These are phyloP conservation scores for Pyrrhosoma nymphula DNA, from an alignment of 2,888 invertebrate species.

Conservation along the genomic window DNA sequence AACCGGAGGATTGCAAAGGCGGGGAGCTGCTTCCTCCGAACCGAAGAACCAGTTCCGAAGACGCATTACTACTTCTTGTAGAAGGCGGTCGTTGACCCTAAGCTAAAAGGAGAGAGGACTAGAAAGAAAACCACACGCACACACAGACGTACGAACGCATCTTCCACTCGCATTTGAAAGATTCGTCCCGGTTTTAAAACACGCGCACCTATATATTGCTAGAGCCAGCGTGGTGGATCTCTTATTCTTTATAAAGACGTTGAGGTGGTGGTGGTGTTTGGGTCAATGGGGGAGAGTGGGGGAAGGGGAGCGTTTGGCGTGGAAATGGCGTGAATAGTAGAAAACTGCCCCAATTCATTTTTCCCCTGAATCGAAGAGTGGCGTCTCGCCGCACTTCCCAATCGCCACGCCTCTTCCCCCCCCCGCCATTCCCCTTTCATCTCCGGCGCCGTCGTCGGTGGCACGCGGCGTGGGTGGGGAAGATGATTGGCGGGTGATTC, in stretches of 20 bases:
- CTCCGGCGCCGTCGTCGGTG: too few species aligned
- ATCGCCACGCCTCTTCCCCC: neutral
- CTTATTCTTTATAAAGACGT: neutral
- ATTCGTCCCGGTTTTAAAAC: neutral
- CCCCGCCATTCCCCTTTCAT: too few species aligned
- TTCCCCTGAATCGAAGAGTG: neutral
- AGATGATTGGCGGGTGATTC: too few species aligned
- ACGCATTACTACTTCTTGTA: constrained; percentile 12
- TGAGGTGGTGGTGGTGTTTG: neutral
- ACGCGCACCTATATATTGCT: neutral
- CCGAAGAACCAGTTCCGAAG: neutral
- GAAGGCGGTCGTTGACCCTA: constrained; percentile 23
- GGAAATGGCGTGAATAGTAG: neutral
- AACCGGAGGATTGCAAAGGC: neutral
- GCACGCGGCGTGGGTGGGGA: too few species aligned
- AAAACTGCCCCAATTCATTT: neutral
- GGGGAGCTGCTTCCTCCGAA: neutral
- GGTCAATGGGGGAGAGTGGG: neutral
- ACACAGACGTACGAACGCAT: neutral
- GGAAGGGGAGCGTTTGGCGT: neutral
- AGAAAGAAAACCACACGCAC: neutral
- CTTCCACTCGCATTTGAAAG: neutral
- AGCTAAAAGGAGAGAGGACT: neutral
- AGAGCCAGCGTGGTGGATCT: neutral
- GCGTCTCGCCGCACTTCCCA: too few species aligned